Percentiles rank a stretch among this genome's conserved stretches.
Conservation (phyloP, 2,113 vertebrate species). For the Phocoena phocoena region DNA sequence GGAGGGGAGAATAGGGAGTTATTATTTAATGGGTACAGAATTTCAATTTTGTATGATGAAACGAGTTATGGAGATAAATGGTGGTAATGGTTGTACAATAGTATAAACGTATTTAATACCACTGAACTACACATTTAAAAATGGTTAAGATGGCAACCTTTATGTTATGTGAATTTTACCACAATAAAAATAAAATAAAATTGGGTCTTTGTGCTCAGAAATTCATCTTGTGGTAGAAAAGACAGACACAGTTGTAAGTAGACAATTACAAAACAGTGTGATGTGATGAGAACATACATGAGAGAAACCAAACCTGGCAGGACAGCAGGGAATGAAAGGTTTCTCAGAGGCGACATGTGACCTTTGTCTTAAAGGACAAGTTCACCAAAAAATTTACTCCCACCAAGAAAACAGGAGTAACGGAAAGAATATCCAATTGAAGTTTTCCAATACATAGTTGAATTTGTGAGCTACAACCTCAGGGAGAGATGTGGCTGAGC, state of each 20-base stretch:
- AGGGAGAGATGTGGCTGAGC: background rate
- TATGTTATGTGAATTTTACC: background rate
- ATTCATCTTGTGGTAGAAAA: background rate
- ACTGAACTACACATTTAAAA: background rate
- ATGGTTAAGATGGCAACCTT: background rate
- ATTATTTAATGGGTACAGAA: background rate
- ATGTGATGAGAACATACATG: background rate
- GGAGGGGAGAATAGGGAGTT: background rate
- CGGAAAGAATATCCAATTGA: background rate
- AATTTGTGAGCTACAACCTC: background rate
- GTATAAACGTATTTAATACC: background rate
- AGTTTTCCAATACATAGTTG: background rate
- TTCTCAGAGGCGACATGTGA: background rate
- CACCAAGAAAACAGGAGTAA: background rate
- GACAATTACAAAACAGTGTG: background rate
- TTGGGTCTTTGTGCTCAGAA: background rate
- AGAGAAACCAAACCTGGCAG: background rate
- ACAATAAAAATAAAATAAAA: background rate
- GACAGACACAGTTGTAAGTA: background rate
- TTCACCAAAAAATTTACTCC: background rate
- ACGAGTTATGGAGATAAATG: background rate
- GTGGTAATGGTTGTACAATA: background rate
- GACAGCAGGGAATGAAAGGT: background rate
- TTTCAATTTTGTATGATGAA: background rate
- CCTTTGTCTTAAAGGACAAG: constrained; percentile 11